phyloP scores from a whole-genome alignment of 2,888 invertebrate genomes.

The Nezara viridula region DNA sequence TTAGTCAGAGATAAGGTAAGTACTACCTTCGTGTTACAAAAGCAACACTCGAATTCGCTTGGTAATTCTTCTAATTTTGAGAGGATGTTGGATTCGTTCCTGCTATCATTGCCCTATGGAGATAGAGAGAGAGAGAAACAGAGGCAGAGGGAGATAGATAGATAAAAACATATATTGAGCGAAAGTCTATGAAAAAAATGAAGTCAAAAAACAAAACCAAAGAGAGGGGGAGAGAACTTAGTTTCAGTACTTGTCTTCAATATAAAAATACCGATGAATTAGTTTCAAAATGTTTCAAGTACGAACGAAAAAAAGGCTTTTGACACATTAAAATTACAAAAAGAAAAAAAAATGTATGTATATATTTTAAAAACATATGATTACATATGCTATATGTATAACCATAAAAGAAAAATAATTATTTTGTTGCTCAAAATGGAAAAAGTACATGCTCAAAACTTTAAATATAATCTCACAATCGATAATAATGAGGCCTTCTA shows the following conservation, averaged over 20 bases:
- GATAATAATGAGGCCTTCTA: too few species aligned
- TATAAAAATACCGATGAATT: neutral
- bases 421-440: neutral
- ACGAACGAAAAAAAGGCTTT: neutral
- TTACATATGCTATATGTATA: neutral
- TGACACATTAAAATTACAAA: neutral
- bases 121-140: constrained; percentile 49
- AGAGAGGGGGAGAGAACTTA: constrained; percentile 54
- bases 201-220: constrained; percentile 33
- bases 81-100: constrained; percentile 68
- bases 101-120: constrained; percentile 67
- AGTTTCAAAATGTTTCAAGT: neutral
- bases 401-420: neutral
- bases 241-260: neutral
- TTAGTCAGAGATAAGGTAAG: constrained; percentile 54
- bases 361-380: too few species aligned
- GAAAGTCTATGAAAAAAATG: neutral
- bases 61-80: constrained; percentile 90
- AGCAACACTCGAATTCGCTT: constrained; percentile 97
- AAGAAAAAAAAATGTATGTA: neutral
- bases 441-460: neutral
- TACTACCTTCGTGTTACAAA: constrained; percentile 93
- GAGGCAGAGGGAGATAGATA: constrained; percentile 60
- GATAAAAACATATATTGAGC: constrained; percentile 59
- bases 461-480: too few species aligned